phyloP scores from a whole-genome alignment of 1,140 invertebrate species.

The Zaprionus davidi region DNA sequence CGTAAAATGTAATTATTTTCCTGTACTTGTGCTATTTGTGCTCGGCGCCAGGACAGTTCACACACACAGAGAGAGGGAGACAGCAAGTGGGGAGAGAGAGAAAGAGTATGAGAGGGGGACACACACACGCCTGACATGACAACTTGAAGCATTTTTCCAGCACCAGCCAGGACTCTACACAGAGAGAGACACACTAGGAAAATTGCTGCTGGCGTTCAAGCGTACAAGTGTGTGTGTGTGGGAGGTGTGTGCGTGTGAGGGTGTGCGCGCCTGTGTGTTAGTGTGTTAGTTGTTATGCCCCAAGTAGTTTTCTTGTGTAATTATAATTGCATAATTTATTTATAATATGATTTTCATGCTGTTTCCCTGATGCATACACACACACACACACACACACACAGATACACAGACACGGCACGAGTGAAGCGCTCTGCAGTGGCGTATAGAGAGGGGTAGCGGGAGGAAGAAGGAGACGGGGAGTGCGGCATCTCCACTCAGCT shows the following conservation, averaged over 20 bases:
- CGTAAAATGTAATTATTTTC: constrained; percentile 83
- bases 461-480: not conserved
- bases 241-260: not conserved
- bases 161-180: constrained; percentile 42
- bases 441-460: not conserved
- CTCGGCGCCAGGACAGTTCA: constrained; percentile 17
- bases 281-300: constrained; percentile 70
- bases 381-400: constrained; percentile 32
- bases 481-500: constrained; percentile 6
- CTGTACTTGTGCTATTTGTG: constrained; percentile 81
- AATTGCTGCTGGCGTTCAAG: constrained; percentile 36
- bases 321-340: constrained; percentile 83
- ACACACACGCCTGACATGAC: constrained; percentile 64
- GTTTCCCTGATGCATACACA: constrained; percentile 53
- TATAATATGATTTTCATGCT: constrained; percentile 83
- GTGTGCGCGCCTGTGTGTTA: not conserved
- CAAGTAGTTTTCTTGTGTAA: constrained; percentile 82
- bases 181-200: constrained; percentile 20
- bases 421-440: no score
- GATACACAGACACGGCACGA: not conserved
- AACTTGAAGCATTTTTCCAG: constrained; percentile 75
- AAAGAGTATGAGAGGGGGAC: not conserved
- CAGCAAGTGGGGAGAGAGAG: not conserved
- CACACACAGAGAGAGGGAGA: not conserved
- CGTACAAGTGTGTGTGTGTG: constrained; percentile 31